A percentile compares a stretch with the other conserved stretches of the same genome.
phyloP scores from a whole-genome alignment of 1,140 invertebrate species.

The Drosophila pallidifrons region DNA sequence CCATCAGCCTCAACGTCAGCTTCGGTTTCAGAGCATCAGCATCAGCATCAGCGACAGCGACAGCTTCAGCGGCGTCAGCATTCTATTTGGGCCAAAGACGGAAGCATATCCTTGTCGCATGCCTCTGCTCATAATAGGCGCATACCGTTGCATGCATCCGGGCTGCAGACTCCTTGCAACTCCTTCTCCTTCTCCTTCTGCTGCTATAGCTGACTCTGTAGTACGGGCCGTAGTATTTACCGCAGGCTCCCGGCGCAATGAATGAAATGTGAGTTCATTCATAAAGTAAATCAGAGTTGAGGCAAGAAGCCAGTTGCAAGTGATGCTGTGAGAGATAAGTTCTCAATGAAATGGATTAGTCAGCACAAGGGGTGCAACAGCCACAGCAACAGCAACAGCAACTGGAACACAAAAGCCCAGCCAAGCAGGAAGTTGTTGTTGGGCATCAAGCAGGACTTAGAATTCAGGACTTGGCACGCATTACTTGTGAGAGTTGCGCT shows the following conservation, averaged over 20 bases:
- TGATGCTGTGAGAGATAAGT: slow-evolving; percentile 50
- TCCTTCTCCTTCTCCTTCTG: background rate
- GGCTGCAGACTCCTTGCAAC: background rate
- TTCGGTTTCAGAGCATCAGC: background rate
- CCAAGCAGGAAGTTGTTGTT: slow-evolving; percentile 67
- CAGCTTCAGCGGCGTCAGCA: slow-evolving; percentile 33
- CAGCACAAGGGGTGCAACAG: slow-evolving; percentile 46
- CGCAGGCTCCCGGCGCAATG: slow-evolving; percentile 39
- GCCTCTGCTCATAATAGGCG: slow-evolving; percentile 44
- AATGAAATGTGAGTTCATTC: slow-evolving; percentile 79
- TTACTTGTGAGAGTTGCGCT: too few relatives aligned
- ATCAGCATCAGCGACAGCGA: slow-evolving; percentile 8
- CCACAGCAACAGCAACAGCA: background rate
- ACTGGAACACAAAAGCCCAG: slow-evolving; percentile 57
- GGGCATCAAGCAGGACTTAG: slow-evolving; percentile 44
- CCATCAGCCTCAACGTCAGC: slow-evolving; percentile 22
- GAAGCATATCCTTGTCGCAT: slow-evolving; percentile 71
- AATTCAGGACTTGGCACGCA: slow-evolving; percentile 6
- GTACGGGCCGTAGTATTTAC: slow-evolving; percentile 73
- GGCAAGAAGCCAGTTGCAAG: background rate
- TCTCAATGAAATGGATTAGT: slow-evolving; percentile 82
- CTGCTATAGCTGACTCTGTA: background rate
- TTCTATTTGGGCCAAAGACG: slow-evolving; percentile 63
- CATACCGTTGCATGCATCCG: slow-evolving; percentile 66
- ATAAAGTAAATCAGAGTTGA: slow-evolving; percentile 74